Evolutionary conservation across 2,888 invertebrate species (phyloP).

Genomic region (Lepidochitona cinerea): DNA sequence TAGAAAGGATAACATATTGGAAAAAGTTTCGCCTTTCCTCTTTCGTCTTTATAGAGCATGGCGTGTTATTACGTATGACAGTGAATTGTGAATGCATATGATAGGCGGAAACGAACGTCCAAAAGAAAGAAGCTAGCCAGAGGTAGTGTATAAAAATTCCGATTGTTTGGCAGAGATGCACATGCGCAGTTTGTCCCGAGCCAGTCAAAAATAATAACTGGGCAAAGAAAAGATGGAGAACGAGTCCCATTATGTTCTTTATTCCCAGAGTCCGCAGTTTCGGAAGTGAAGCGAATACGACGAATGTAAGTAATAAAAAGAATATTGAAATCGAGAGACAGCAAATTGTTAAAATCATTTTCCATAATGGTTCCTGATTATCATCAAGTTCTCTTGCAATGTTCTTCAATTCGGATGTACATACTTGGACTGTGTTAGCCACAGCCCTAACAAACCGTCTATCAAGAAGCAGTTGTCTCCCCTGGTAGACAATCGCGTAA

Average conservation of each 20-base stretch:
- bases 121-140: constrained; percentile 10
- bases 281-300: neutral
- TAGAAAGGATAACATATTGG: neutral
- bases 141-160: constrained; percentile 3
- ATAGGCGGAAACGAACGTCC: constrained; percentile 11
- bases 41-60: too few species aligned
- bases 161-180: neutral
- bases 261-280: neutral
- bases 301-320: neutral
- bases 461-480: too few species aligned
- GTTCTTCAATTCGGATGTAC: neutral
- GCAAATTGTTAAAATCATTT: neutral
- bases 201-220: constrained; percentile 6
- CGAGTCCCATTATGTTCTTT: neutral
- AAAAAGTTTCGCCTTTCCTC: neutral
- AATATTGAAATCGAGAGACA: neutral
- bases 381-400: neutral
- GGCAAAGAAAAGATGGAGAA: neutral
- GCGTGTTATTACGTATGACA: neutral
- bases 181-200: neutral
- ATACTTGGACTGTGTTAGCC: too few species aligned
- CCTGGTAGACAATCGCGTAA: neutral
- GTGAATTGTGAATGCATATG: neutral
- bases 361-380: neutral
- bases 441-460: too few species aligned